Base-by-base conservation (phyloP, 2,797 vertebrate species). In the Coregonus sp. region DNA sequence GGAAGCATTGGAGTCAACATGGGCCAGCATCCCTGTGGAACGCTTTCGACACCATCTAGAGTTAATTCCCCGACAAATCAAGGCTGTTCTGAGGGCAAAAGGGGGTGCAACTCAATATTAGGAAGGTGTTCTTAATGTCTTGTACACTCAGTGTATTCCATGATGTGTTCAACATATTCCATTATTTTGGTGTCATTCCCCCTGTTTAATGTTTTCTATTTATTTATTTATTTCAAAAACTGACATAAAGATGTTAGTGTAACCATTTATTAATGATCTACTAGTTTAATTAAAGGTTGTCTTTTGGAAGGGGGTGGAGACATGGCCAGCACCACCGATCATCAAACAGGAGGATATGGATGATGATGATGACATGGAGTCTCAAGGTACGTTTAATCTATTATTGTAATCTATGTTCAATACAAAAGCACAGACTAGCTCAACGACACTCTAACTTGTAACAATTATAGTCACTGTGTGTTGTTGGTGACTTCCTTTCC, bases 301-400 rank as follows among this genome's bases (percentile, higher is more conserved):
- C 59, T 63, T 63, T 63, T 63, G 59, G 59, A 63, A 63, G 59
- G 59, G 25, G 59, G 18, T 29, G 20, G 59, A 63, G 20, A 25
- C 59, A 63, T 63, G 59, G 59, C 59, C 20, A 29, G 59, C 59
- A 29, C 59, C 59, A 63, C 59, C 25, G 3, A 5, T 11, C 20
- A 25, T 63, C 59, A 63, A 63, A 63, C 59, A 63, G 59, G 59
- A 63, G 20, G 59, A 63, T n/a, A 63, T 25, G 59, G 59, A 29
- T 63, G 59, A 25, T 25, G 25, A 61, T 2, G 6, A 59, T 12
- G 20, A 63, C 59, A 20, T 63, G 59, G 59, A 63, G 59, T 63
- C 25, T 63, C 59, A 63, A 63, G 59, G 59, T 63, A 20, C 12
- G 59, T 63, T 47, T 47, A 9, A 47, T 47, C 9, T 12, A 2